phyloP scores from a whole-genome alignment of 92 coral and sea anemone genomes.

The Actinernus sp. region DNA sequence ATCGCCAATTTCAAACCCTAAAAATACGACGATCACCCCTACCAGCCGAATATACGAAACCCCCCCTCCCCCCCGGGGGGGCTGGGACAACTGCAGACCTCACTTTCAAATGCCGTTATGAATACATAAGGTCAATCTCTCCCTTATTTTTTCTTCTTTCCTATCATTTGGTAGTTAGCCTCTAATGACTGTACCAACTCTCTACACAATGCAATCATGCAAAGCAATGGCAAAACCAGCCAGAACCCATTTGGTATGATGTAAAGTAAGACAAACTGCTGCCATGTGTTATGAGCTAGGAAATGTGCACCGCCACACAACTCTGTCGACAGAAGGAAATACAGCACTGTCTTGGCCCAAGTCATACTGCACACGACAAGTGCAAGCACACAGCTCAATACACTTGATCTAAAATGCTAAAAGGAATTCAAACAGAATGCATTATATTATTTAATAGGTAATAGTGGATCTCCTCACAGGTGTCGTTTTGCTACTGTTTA shows the following conservation, averaged over 20 bases:
- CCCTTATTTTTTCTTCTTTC: neutral
- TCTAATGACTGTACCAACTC: neutral
- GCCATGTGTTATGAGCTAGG: slow-evolving; percentile 26
- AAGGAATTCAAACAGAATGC: neutral
- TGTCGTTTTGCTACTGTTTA: too few species aligned
- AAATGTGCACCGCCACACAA: slow-evolving; percentile 57
- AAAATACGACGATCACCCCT: too few species aligned
- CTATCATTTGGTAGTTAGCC: slow-evolving; percentile 1
- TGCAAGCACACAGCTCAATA: slow-evolving; percentile 18
- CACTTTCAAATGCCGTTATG: too few species aligned
- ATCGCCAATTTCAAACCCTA: too few species aligned
- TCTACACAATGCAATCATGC: slow-evolving; percentile 17
- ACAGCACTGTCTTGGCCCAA: slow-evolving; percentile 59
- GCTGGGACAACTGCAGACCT: too few species aligned
- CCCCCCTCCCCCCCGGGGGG: too few species aligned
- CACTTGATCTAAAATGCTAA: slow-evolving; percentile 24
- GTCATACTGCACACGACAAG: slow-evolving; percentile 70
- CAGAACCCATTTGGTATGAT: slow-evolving; percentile 66
- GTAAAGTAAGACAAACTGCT: slow-evolving; percentile 15
- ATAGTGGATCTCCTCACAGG: too few species aligned
- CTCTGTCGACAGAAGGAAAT: slow-evolving; percentile 35
- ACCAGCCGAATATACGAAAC: too few species aligned
- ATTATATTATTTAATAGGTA: too few species aligned
- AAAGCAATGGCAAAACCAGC: slow-evolving; percentile 61
- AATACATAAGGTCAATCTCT: too few species aligned